These are phyloP conservation scores for Pipistrellus kuhlii DNA, from an alignment of 2,797 vertebrate species.

Conservation along the genomic window DNA sequence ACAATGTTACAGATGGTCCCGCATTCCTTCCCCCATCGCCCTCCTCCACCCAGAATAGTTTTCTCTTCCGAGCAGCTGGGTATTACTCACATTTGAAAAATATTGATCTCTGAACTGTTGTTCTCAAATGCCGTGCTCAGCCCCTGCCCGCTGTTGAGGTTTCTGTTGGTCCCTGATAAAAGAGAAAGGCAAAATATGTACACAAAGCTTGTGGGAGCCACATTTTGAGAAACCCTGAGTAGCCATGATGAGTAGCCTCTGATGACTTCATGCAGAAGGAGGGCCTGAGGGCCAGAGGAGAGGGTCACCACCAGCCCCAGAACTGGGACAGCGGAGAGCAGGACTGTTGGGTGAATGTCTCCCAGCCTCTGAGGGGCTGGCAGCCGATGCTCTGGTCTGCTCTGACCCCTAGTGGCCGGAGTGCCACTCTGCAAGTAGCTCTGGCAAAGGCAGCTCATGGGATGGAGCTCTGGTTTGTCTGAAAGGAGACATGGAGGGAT, in stretches of 20 bases:
- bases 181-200: neutral
- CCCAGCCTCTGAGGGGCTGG: neutral
- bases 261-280: neutral
- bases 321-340: neutral
- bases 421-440: neutral
- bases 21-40: no score
- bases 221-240: neutral
- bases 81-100: neutral
- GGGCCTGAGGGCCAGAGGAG: neutral
- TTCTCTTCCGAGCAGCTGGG: neutral
- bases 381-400: neutral
- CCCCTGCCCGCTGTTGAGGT: neutral
- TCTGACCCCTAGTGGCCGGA: conserved; percentile 72
- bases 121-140: neutral
- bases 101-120: neutral
- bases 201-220: neutral
- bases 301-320: neutral
- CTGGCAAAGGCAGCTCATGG: neutral
- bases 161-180: conserved; percentile 21
- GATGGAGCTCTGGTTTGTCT: neutral
- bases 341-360: neutral
- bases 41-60: no score
- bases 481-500: neutral
- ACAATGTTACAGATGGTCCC: no score
- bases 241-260: neutral